Percentiles rank a stretch among this genome's conserved stretches.
phyloP scores from a whole-genome alignment of 1,140 invertebrate genomes.

The Sitophilus oryzae region DNA sequence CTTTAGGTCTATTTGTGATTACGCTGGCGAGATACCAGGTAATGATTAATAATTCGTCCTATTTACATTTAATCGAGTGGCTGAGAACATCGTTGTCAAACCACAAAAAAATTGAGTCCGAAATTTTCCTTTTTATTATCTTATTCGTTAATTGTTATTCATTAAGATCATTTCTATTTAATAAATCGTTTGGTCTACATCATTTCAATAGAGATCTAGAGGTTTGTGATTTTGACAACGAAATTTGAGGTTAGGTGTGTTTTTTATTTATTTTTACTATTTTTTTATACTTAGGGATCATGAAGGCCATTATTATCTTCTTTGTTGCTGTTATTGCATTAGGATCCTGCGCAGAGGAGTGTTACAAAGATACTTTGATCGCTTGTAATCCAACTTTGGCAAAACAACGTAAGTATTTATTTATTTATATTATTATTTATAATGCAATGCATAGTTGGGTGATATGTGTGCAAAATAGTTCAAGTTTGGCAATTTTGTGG shows the following conservation, averaged over 20 bases:
- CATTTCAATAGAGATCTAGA: too few relatives aligned
- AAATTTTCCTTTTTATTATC: slow-evolving; percentile 1
- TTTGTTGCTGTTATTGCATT: slow-evolving; percentile 49
- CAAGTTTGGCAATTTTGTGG: too few relatives aligned
- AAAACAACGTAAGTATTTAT: slow-evolving; percentile 41
- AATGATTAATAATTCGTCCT: slow-evolving; percentile 3
- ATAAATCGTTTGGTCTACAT: too few relatives aligned
- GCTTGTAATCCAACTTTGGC: slow-evolving; percentile 49
- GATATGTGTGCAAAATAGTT: too few relatives aligned
- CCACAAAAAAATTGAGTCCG: too few relatives aligned
- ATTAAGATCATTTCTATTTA: too few relatives aligned
- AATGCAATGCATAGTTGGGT: too few relatives aligned
- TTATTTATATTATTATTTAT: too few relatives aligned
- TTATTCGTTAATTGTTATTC: not conserved
- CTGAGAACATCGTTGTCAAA: too few relatives aligned
- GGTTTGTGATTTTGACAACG: too few relatives aligned
- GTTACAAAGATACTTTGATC: slow-evolving; percentile 54
- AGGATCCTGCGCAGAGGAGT: slow-evolving; percentile 51
- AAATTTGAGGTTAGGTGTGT: slow-evolving; percentile 5
- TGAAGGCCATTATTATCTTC: slow-evolving; percentile 52
- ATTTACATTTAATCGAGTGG: too few relatives aligned
- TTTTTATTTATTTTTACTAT: slow-evolving; percentile 9
- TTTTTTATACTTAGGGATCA: slow-evolving; percentile 41
- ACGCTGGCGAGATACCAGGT: slow-evolving; percentile 46
- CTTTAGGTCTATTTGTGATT: slow-evolving; percentile 37